Base-by-base conservation (phyloP, 1,140 invertebrate species). In the Lepidurus packardi region DNA sequence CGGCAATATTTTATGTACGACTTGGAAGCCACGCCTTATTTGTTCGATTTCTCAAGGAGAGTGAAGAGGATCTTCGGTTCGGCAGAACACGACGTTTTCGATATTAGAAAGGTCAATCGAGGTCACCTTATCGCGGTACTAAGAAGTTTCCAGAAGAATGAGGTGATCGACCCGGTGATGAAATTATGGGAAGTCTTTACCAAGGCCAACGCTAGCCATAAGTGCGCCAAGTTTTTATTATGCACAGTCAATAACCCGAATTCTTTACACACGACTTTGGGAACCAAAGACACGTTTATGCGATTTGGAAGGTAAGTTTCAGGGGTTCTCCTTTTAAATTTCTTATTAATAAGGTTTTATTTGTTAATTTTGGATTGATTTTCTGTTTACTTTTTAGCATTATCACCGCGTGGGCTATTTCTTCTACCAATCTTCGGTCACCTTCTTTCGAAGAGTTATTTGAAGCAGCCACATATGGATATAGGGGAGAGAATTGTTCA, bases 131-230 rank as follows among this genome's bases (percentile, higher is more conserved):
- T 47, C 6, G 34, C 42, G 7, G 47, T 78, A 34, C 21, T 73
- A 7, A 73, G 47, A 74, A 13, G 44, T 43, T 47, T 73, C 1
- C 44, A 47, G 78, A 47, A 74, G 45, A 78, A 45, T 24, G 73
- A 78, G 53, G 73, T 78, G 21, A 45, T 78, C 47, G 73, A 78
- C 42, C 78, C 78, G 13, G 41, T 74, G 42, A 21, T 74, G 11
- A 25, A 47, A 11, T 21, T 47, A 10, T 47, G 73, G 73, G 73
- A 43, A n/a, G 78, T 75, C 73, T 78, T 78, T 43, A 75, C 43
- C 25, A 43, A 41, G 25, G 78, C 78, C 1, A 43, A 44, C 21
- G 34, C 44, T 34, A 74, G 45, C 47, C 78, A 73, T 7, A 73
- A 75, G 43, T 78, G 78, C 43, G 78, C 78, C n/a, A 44, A 73